Base-by-base conservation (phyloP, 1,140 invertebrate species). In the Rhynchophorus ferrugineus region DNA sequence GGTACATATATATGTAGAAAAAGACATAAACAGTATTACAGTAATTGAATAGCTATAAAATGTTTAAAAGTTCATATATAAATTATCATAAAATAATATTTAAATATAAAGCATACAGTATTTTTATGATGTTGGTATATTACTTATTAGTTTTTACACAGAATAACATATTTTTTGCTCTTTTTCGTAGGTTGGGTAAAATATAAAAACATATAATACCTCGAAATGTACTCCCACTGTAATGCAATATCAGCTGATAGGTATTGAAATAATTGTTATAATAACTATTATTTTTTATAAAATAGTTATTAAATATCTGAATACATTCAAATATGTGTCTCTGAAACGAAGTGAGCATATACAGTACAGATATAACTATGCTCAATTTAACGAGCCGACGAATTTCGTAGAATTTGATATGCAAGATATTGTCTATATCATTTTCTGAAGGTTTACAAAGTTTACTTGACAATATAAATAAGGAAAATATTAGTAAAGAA, bases 281-380 rank as follows among this genome's bases (percentile, higher is more conserved):
- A 46, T 58, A 50, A 50, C 48, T 45, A 49, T 63, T 67, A 46
- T 60, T 55, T 24, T 62, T 53, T 20, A 20, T 29, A 29, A 59
- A 49, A 34, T 47, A 19, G 38, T 61, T 46, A 7, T 38, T 47
- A 56, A 61, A 42, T 6, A 59, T 55, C 38, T 64, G 56, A 17
- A 61, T 45, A 7, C 63, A 52, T 38, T 61, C 50, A 24, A 67
- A 57, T 20, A 61, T 11, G 42, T 62, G 56, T 45, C 64, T 51
- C 51, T 65, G 67, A 48, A 64, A 58, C 9, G 65, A 66, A 9
- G 58, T 64, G 5, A 57, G 8, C 19, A 63, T 34, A 50, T 61
- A 66, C 7, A 60, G 24, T 21, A 60, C 19, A 7, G 53, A 61
- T 38, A 69, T 49, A 17, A 53, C 13, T 13, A 66, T 41, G 46